phyloP scores from a whole-genome alignment of 2,888 invertebrate species.

The Calameuta pallipes region DNA sequence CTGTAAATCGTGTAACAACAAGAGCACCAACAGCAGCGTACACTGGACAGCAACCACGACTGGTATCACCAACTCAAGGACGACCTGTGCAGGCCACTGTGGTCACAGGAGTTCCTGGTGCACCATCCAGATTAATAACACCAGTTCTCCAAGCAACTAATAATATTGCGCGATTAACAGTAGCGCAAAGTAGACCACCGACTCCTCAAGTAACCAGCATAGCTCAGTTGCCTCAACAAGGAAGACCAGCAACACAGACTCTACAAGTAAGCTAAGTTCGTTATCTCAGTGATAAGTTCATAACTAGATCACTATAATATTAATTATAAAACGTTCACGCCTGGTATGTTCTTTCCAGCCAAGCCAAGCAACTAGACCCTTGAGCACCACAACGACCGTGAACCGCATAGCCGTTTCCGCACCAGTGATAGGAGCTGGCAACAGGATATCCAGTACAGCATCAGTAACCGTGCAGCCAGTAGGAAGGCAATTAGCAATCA shows the following conservation, averaged over 20 bases:
- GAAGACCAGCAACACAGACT: slow-evolving; percentile 49
- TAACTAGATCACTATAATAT: neutral
- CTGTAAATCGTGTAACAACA: slow-evolving; percentile 53
- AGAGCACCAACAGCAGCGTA: slow-evolving; percentile 42
- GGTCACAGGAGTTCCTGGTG: slow-evolving; percentile 54
- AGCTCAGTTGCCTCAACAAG: slow-evolving; percentile 50
- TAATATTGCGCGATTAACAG: slow-evolving; percentile 54
- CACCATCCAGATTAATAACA: slow-evolving; percentile 57
- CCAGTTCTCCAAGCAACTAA: slow-evolving; percentile 57
- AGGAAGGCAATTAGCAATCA: slow-evolving; percentile 57
- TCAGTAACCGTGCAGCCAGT: slow-evolving; percentile 57
- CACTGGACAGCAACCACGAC: slow-evolving; percentile 46
- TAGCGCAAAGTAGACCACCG: slow-evolving; percentile 51
- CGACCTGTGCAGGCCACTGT: slow-evolving; percentile 60
- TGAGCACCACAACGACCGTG: slow-evolving; percentile 48
- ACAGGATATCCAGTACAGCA: slow-evolving; percentile 53
- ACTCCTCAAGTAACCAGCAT: slow-evolving; percentile 52
- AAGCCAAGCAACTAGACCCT: slow-evolving; percentile 52
- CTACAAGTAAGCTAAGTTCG: slow-evolving; percentile 48
- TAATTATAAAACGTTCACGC: neutral
- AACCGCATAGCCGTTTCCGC: slow-evolving; percentile 60
- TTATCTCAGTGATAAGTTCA: neutral
- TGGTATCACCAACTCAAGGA: slow-evolving; percentile 52
- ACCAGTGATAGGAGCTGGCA: slow-evolving; percentile 55
- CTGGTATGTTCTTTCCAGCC: slow-evolving; percentile 37